phyloP scores from a whole-genome alignment of 2,888 invertebrate species.

The Zygothrica quintamaculata region DNA sequence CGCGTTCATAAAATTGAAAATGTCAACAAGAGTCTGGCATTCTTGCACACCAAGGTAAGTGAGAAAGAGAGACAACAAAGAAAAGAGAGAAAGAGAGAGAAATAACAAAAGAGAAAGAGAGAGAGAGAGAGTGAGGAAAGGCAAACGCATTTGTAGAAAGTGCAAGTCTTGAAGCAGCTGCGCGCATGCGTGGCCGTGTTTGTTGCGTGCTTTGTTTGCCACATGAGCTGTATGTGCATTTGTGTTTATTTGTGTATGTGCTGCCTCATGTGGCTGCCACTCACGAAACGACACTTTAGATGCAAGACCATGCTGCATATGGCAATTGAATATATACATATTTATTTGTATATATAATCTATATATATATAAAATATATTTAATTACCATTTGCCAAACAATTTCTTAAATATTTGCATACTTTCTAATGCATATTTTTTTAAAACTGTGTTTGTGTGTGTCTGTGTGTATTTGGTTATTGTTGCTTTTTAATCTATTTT shows the following conservation, averaged over 20 bases:
- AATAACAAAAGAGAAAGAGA: slow-evolving; percentile 5
- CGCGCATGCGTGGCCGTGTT: slow-evolving; percentile 56
- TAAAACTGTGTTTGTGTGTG: slow-evolving; percentile 1
- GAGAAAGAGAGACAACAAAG: slow-evolving; percentile 4
- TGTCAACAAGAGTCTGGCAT: slow-evolving; percentile 98
- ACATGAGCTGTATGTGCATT: slow-evolving; percentile 48
- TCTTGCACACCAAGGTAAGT: slow-evolving; percentile 95
- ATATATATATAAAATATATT: slow-evolving; percentile 49
- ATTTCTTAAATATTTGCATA: slow-evolving; percentile 74
- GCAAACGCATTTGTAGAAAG: slow-evolving; percentile 76
- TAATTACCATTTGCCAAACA: slow-evolving; percentile 63
- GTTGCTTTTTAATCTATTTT: slow-evolving; percentile 25
- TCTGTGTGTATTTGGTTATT: neutral
- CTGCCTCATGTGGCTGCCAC: neutral
- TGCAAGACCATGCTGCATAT: slow-evolving; percentile 46
- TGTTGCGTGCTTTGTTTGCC: slow-evolving; percentile 77
- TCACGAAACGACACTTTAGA: slow-evolving; percentile 52
- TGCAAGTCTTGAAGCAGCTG: slow-evolving; percentile 77
- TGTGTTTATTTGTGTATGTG: neutral
- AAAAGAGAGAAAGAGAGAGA: slow-evolving; percentile 2
- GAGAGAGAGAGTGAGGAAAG: slow-evolving; percentile 6
- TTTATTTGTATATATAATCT: too few species aligned
- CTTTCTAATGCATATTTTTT: slow-evolving; percentile 67
- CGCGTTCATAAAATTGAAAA: slow-evolving; percentile 99
- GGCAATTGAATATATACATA: slow-evolving; percentile 29